Evolutionary conservation across 1,140 invertebrate genomes (phyloP).

Genomic region (Hestina assimilis): DNA sequence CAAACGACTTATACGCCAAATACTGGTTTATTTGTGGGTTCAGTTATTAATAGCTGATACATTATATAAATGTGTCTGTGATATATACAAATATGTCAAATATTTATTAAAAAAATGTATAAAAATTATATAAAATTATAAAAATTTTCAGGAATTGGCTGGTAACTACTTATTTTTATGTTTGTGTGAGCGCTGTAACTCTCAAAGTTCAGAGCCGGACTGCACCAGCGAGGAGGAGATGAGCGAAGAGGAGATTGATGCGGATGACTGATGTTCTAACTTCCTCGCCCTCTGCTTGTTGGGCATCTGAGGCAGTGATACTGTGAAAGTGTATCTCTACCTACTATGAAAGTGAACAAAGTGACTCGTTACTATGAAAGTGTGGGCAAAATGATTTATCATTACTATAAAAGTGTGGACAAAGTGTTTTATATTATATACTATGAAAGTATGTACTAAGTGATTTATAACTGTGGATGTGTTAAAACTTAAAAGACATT

Average conservation of each 20-base stretch:
- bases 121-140: not conserved
- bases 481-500: too few species aligned
- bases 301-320: constrained; percentile 43
- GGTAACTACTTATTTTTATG: constrained; percentile 94
- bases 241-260: constrained; percentile 78
- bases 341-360: not conserved
- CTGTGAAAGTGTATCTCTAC: constrained; percentile 1
- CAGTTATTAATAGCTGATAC: too few species aligned
- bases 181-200: constrained; percentile 87
- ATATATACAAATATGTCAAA: not conserved
- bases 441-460: too few species aligned
- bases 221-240: constrained; percentile 87
- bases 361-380: too few species aligned
- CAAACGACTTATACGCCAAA: too few species aligned
- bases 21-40: too few species aligned
- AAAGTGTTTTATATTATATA: too few species aligned
- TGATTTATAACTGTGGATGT: too few species aligned
- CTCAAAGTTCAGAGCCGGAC: constrained; percentile 87
- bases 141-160: constrained; percentile 79
- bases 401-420: too few species aligned
- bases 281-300: constrained; percentile 71
- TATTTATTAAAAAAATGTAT: not conserved
- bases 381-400: too few species aligned
- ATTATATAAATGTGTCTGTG: too few species aligned
- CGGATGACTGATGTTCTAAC: constrained; percentile 78